A percentile compares a stretch with the other conserved stretches of the same genome.
These are phyloP conservation scores for Rhagium mordax DNA, from an alignment of 2,888 invertebrate species.

Conservation along the genomic window DNA sequence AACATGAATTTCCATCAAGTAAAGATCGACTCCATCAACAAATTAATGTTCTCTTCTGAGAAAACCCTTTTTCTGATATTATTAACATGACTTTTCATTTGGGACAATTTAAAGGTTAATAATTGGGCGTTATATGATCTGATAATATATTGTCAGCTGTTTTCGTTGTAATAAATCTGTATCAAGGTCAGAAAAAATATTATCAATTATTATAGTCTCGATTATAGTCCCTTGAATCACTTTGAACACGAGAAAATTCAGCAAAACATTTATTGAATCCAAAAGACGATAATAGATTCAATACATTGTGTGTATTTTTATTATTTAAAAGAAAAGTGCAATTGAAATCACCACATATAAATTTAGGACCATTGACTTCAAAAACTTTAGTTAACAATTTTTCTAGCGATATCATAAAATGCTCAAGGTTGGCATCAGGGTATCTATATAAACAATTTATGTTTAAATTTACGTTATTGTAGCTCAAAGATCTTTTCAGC, in stretches of 20 bases:
- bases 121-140: too few species aligned
- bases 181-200: too few species aligned
- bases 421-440: neutral
- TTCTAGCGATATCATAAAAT: neutral
- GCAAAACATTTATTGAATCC: neutral
- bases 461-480: too few species aligned
- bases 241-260: neutral
- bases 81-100: neutral
- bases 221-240: too few species aligned
- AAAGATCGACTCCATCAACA: too few species aligned
- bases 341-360: neutral
- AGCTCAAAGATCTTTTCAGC: too few species aligned
- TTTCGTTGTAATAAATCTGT: too few species aligned
- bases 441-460: too few species aligned
- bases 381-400: neutral
- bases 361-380: neutral
- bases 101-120: too few species aligned
- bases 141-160: too few species aligned
- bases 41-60: neutral
- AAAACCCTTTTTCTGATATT: neutral
- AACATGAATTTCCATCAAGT: too few species aligned
- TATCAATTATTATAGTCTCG: too few species aligned
- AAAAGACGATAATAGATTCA: neutral
- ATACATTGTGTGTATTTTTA: neutral
- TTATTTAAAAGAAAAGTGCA: neutral